These are phyloP conservation scores for Chrysodeixis includens DNA, from an alignment of 2,888 invertebrate species.

Conservation along the genomic window DNA sequence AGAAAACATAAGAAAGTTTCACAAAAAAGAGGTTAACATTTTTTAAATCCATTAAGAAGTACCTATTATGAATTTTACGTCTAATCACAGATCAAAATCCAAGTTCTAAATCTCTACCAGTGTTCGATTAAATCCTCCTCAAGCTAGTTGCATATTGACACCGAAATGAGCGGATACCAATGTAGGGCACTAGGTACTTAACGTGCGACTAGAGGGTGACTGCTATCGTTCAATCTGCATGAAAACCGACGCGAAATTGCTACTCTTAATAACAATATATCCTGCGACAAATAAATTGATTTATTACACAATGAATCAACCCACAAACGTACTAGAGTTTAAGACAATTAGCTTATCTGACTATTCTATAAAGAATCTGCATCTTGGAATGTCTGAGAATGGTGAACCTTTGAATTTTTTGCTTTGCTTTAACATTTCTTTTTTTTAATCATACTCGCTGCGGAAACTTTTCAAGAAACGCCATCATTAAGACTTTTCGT, in stretches of 20 bases:
- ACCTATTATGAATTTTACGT: no score
- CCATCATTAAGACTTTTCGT: not conserved
- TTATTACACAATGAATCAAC: slow-evolving; percentile 51
- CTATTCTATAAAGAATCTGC: slow-evolving; percentile 9
- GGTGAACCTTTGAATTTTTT: not conserved
- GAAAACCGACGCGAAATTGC: slow-evolving; percentile 47
- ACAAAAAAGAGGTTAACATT: no score
- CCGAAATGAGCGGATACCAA: slow-evolving; percentile 37
- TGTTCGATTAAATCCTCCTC: not conserved
- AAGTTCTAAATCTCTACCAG: no score
- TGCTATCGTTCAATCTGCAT: slow-evolving; percentile 40
- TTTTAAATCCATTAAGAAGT: no score
- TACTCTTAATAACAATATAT: slow-evolving; percentile 44
- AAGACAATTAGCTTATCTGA: slow-evolving; percentile 36
- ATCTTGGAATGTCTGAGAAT: not conserved
- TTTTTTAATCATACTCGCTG: not conserved
- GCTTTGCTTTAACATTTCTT: not conserved
- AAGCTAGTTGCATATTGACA: slow-evolving; percentile 26
- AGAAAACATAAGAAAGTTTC: no score
- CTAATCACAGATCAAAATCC: no score
- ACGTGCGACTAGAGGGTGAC: slow-evolving; percentile 35
- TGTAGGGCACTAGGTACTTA: slow-evolving; percentile 47
- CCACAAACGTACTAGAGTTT: slow-evolving; percentile 23
- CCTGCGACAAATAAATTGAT: slow-evolving; percentile 50
- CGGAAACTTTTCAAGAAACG: not conserved